Evolutionary conservation across 2,797 vertebrate genomes (phyloP).

Genomic region (Aphelocoma californica): DNA sequence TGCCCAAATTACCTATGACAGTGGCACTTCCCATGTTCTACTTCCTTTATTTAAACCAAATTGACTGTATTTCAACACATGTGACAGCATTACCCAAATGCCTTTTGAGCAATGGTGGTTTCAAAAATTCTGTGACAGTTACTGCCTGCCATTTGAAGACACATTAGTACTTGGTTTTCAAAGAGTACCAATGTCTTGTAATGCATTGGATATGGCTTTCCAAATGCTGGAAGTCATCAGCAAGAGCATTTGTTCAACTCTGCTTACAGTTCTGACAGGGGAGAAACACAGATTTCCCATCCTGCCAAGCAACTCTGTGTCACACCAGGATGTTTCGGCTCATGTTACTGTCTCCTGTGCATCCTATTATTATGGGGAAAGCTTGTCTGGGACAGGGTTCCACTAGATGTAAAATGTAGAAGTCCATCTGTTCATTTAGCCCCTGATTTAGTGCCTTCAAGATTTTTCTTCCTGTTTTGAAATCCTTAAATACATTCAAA

Average conservation of each 20-base stretch:
- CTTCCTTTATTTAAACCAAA: neutral
- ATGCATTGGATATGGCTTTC: neutral
- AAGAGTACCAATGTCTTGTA: neutral
- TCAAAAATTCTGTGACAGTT: neutral
- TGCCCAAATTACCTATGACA: neutral
- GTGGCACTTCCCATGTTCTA: neutral
- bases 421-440: neutral
- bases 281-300: neutral
- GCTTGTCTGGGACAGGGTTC: neutral
- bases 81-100: neutral
- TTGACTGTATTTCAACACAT: neutral
- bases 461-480: neutral
- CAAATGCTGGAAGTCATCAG: neutral
- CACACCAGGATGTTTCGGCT: accelerated
- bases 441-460: neutral
- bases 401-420: neutral
- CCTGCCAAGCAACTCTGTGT: neutral
- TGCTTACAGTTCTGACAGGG: neutral
- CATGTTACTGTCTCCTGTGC: neutral
- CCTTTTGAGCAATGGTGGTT: neutral
- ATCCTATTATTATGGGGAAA: neutral
- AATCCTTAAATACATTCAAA: neutral
- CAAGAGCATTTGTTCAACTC: neutral
- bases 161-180: neutral
- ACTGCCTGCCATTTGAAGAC: neutral